These are phyloP conservation scores for Gnathonemus echidnorhynchus DNA, from an alignment of 2,113 vertebrate genomes.

Conservation along the genomic window DNA sequence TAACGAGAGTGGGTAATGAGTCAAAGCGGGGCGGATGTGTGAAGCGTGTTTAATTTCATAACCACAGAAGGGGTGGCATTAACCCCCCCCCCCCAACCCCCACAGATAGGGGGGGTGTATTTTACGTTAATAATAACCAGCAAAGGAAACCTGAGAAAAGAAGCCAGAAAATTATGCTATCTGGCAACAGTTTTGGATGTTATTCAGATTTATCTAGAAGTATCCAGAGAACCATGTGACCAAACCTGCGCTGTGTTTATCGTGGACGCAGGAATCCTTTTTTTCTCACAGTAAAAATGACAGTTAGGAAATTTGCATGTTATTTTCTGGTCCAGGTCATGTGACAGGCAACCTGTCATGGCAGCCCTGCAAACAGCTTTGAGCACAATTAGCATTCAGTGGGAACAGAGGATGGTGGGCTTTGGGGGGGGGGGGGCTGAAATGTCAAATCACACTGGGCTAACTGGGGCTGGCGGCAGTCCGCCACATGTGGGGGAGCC, in stretches of 20 bases:
- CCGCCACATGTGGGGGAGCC: conserved; percentile 52
- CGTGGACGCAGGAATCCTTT: background rate
- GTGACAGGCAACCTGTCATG: background rate
- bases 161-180: background rate
- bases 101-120: background rate
- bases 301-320: conserved; percentile 31
- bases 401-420: conserved; percentile 45
- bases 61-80: background rate
- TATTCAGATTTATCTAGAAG: conserved; percentile 53
- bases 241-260: conserved; percentile 42
- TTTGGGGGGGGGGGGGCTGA: conserved; percentile 48
- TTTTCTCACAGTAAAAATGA: conserved; percentile 33
- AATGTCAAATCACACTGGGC: conserved; percentile 60
- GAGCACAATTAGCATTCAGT: conserved; percentile 45
- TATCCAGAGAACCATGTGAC: conserved; percentile 47
- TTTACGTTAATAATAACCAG: background rate
- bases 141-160: background rate
- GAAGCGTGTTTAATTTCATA: background rate
- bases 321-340: conserved; percentile 35
- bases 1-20: background rate
- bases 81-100: background rate
- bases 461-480: conserved; percentile 57
- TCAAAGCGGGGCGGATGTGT: background rate
- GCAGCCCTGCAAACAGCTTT: conserved; percentile 41
- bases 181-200: background rate